These are phyloP conservation scores for Pristionchus japonicus DNA, from an alignment of 2,888 invertebrate species.

Conservation along the genomic window DNA sequence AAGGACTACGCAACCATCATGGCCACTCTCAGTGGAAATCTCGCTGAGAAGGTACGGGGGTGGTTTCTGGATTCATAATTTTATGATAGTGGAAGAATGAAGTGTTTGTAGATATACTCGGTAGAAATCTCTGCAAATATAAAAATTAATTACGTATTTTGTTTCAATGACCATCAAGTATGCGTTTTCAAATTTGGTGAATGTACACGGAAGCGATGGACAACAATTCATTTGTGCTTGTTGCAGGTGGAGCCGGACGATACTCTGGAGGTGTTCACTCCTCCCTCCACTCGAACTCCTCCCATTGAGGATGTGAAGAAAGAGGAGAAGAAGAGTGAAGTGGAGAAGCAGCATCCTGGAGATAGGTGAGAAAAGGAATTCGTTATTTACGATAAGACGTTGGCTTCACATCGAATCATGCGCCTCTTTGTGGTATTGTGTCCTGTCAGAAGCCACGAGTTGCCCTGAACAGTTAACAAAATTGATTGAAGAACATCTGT, in stretches of 20 bases:
- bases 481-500: no score
- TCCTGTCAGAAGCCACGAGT: no score
- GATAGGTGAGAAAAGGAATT: constrained; percentile 46
- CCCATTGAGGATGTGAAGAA: not conserved
- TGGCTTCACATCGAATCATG: no score
- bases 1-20: constrained; percentile 90
- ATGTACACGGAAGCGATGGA: no score
- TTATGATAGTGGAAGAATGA: no score
- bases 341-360: constrained; percentile 34
- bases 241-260: constrained; percentile 37
- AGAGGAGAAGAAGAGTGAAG: constrained; percentile 29
- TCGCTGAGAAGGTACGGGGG: constrained; percentile 83
- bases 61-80: no score
- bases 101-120: no score
- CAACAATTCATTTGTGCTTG: no score
- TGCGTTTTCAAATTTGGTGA: not conserved
- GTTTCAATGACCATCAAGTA: not conserved
- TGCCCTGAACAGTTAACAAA: no score
- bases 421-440: no score
- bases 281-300: constrained; percentile 38
- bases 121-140: no score
- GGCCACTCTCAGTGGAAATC: constrained; percentile 87
- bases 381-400: no score
- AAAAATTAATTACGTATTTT: not conserved
- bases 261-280: constrained; percentile 41